Evolutionary conservation across 2,797 vertebrate genomes (phyloP), one percentile per base, ranked within the genome.

Genomic region (Alca torda): DNA sequence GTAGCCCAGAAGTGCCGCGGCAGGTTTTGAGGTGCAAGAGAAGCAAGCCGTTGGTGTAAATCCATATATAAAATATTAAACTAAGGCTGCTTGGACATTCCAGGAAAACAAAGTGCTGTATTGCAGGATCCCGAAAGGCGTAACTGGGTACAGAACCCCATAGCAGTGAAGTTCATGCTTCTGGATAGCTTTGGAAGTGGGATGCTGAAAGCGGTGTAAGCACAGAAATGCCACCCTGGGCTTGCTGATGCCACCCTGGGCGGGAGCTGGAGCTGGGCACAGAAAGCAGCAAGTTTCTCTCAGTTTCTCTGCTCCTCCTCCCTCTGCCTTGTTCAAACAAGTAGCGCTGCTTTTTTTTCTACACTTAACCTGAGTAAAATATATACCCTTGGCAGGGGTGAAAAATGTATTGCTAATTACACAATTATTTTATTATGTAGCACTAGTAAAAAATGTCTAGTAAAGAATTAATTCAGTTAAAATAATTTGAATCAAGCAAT

Each of bases 401-500:
- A 98, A 90, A 98, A 98, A 98, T 97, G 97, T 95, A 87, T 93
- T 90, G 94, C 97, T 98, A 98, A 98, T 98, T 98, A 98, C 85
- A 18, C 97, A 97, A 98, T 98, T 97, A 98, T 97, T 98, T 98
- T 98, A 98, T 98, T 98, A 98, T 98, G 98, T 97, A 97, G 96
- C 97, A 95, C 96, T 97, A 97, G 97, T 98, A 97, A 97, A 98
- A 97, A 98, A 98, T 97, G 98, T 97, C 98, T 97, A 97, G 97
- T 97, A 97, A 98, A 98, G 97, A 98, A 98, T 98, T 98, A 98
- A 98, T 98, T 98, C 97, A 69, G 96, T 98, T 98, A 98, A 98
- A 98, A 98, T 98, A 98, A 98, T 98, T 98, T 98, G 97, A 98
- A 97, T 97, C 94, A 82, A 98, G 97, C 98, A 98, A 98, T 98